Evolutionary conservation across 2,888 invertebrate genomes (phyloP), one percentile per base, ranked within the genome.

Genomic region (Phrixothrix hirtus): DNA sequence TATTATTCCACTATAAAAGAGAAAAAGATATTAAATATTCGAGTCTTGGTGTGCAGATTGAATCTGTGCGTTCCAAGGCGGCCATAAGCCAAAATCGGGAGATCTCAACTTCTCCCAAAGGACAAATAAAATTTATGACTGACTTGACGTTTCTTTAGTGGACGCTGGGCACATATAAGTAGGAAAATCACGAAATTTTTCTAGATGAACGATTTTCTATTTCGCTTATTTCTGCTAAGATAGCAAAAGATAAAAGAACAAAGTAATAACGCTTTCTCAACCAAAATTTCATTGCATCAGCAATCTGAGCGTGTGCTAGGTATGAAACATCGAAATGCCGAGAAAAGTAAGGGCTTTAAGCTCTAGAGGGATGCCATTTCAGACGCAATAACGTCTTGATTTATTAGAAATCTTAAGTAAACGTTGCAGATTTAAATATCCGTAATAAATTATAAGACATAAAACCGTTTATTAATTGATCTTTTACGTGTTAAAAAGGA

Each of bases 61-160:
- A 60, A 60, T 62, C 62, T 57, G 51, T 57, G 61, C 58, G 47
- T 51, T 58, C 45, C 54, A 47, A 36, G 51, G 58, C 55, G 58
- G 58, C 59, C 56, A 60, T 62, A 59, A 58, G 58, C 57, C 58
- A 63, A 62, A 66, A 63, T 63, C 75, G 70, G 36, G 70, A 61
- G 65, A 59, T 60, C 51, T 58, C 60, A 56, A 67, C 63, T 60
- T 63, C 57, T 72, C 77, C 73, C 74, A 59, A 61, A 68, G 77
- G 79, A 74, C 75, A 75, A 73, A 78, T 78, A 77, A 78, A 80
- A 80, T 80, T 78, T 81, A 81, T 78, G 75, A 78, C 77, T 75
- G 75, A 76, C 76, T 77, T 77, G 75, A 77, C 77, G 75, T 73
- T 75, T 74, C 73, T 68, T 53, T 66, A 66, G 66, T 62, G 68